Base-by-base conservation (phyloP, 92 coral and sea anemone genomes). In the Epizoanthus rinbou region DNA sequence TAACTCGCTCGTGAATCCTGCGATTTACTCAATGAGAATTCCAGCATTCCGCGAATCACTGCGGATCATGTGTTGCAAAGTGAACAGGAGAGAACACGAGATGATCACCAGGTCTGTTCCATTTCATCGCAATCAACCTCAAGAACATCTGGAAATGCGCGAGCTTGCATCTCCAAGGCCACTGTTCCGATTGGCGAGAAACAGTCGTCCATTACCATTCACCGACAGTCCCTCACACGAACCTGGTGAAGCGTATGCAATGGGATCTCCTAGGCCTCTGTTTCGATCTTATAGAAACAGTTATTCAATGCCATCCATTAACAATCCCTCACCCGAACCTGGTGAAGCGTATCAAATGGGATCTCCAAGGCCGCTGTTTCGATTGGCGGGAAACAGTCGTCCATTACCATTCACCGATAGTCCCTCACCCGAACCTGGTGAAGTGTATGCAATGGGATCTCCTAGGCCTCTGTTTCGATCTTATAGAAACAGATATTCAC, bases 1-100 rank as follows among this genome's bases (percentile, higher is more conserved):
- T 2, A 88, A 88, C 73, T 88, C 91, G 5, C 31, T 88, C 57
- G 73, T 85, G 5, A 88, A 88, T 35, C 91, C 91, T n/a, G 71
- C 62, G 11, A 83, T 88, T 16, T 88, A 88, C 76, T 31, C 85
- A 57, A 60, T 88, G 28, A 76, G 91, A 54, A 85, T 88, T 47
- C 88, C 91, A 15, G 91, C 76, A 67, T 88, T 88, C 73, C 80
- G 88, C 5, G 72, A 64, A 37, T 84, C 88, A 35, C 23, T 76
- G 35, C 35, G 17, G 22, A 58, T 3, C 21, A 9, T 76, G 8
- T 31, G 53, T 16, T 18, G 69, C 67, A 58, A 35, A 13, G 57
- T 59, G 23, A 15, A 43, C 5, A 23, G 22, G 9, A 76, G 63
- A 58, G 63, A 59, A 33, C 41, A 18, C 14, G 68, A 76, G 35